phyloP scores from a whole-genome alignment of 1,140 invertebrate genomes.

The Temnothorax nylanderi region DNA sequence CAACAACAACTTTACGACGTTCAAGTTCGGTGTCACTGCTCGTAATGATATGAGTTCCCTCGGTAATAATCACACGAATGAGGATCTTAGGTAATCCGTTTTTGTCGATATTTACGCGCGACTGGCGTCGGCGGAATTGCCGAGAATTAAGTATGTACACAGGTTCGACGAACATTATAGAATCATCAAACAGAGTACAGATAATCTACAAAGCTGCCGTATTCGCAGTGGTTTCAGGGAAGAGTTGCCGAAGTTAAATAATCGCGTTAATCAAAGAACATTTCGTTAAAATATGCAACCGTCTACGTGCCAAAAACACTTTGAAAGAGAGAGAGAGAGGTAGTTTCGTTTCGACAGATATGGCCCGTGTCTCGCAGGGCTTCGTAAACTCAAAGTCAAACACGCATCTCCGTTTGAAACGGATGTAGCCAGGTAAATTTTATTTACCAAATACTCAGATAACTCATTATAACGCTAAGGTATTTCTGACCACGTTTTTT shows the following conservation, averaged over 20 bases:
- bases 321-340: not conserved
- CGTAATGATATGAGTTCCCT: not conserved
- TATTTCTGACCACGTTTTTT: not conserved
- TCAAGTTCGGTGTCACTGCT: not conserved
- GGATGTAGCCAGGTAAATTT: not conserved
- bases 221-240: not conserved
- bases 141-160: not conserved
- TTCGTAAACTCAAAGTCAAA: constrained; percentile 28
- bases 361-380: not conserved
- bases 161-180: not conserved
- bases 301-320: not conserved
- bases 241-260: not conserved
- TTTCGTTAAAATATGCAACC: not conserved
- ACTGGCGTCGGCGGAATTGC: not conserved
- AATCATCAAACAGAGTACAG: not conserved
- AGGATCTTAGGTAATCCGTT: constrained; percentile 27
- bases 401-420: not conserved
- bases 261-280: constrained; percentile 1
- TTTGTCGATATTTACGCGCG: not conserved
- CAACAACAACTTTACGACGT: not conserved
- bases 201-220: not conserved
- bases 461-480: not conserved
- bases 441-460: not conserved
- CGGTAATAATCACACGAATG: not conserved
- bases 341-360: not conserved